Conservation (phyloP, 2,797 vertebrate genomes). For the Anguilla obscura region DNA sequence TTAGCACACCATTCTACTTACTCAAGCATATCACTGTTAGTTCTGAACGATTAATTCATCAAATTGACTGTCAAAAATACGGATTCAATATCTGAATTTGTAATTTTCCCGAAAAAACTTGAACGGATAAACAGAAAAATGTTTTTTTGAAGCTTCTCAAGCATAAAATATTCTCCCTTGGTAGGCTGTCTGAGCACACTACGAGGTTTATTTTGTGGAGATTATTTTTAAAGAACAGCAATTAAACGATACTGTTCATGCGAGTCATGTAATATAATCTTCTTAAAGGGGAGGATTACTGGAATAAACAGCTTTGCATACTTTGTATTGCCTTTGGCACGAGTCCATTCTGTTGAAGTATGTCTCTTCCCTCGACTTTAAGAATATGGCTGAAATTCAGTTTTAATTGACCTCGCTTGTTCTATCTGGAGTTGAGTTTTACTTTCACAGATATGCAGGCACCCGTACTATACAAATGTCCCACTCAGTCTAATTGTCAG, state of each 20-base stretch:
- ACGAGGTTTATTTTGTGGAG: not conserved
- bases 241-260: not conserved
- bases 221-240: not conserved
- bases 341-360: not conserved
- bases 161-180: not conserved
- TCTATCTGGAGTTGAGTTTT: not conserved
- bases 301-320: not conserved
- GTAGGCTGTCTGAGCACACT: not conserved
- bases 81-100: not conserved
- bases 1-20: not conserved
- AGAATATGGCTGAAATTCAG: not conserved
- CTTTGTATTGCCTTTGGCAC: not conserved
- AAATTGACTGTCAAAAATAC: not conserved
- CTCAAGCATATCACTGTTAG: not conserved
- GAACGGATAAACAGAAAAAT: not conserved
- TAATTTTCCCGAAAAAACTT: not conserved
- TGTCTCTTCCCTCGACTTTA: not conserved
- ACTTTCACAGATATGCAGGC: not conserved
- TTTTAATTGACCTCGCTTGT: not conserved
- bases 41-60: not conserved
- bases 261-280: not conserved
- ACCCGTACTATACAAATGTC: not conserved
- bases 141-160: not conserved
- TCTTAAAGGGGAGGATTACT: not conserved
- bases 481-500: not conserved